Conservation (phyloP, 2,888 invertebrate genomes). For the Chloromyia formosa region DNA sequence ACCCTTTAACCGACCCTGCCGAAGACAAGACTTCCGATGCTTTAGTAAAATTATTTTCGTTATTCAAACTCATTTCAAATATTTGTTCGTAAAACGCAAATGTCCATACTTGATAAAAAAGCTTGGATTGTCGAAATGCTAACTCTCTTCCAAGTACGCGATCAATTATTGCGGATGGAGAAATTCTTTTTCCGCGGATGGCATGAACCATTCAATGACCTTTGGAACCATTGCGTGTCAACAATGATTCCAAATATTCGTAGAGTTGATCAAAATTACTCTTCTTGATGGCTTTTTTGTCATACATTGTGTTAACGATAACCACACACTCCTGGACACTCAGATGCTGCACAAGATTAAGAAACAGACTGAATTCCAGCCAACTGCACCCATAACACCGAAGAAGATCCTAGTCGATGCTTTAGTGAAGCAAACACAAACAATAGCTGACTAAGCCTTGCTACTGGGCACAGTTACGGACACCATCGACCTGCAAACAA, state of each 20-base stretch:
- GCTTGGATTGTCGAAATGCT: conserved; percentile 71
- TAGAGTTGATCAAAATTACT: conserved; percentile 77
- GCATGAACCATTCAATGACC: conserved; percentile 87
- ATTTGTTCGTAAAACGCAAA: conserved; percentile 70
- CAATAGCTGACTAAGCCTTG: not conserved
- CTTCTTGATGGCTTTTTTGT: conserved; percentile 90
- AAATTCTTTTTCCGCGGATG: conserved; percentile 79
- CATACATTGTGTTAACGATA: conserved; percentile 89
- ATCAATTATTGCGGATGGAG: conserved; percentile 87
- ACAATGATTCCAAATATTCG: conserved; percentile 74
- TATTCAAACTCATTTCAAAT: conserved; percentile 38
- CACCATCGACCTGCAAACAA: conserved; percentile 22
- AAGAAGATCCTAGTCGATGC: not conserved
- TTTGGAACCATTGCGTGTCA: conserved; percentile 80
- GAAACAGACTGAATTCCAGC: not conserved
- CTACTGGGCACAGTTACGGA: too few species aligned
- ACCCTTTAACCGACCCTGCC: too few species aligned
- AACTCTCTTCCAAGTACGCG: conserved; percentile 77
- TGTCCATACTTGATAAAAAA: conserved; percentile 76
- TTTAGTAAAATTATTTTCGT: conserved; percentile 60
- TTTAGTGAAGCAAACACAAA: not conserved
- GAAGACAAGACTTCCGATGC: conserved; percentile 65
- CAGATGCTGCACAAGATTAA: conserved; percentile 53
- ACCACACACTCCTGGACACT: conserved; percentile 67
- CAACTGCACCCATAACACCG: not conserved